Evolutionary conservation across 1,140 invertebrate species (phyloP), one percentile per base, ranked within the genome.

Genomic region (Pinna nobilis): DNA sequence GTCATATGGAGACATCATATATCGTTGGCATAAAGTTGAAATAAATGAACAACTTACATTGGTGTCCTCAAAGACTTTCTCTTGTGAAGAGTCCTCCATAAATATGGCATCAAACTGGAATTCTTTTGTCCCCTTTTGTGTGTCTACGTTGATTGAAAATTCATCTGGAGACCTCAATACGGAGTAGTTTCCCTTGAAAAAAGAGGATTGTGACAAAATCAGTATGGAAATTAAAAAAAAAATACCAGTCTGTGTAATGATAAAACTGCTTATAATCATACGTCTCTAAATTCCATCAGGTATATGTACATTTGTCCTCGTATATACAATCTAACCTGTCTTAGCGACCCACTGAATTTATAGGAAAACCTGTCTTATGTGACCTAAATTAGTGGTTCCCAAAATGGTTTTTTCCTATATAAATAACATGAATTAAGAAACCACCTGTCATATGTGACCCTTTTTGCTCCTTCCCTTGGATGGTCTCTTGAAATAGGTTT

Each of bases 31-130:
- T n/a, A n/a, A n/a, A n/a, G n/a, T 41, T 23, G n/a, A n/a, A n/a
- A 55, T 18, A 20, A 28, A 18, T 18, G 20, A 32, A 23, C 1
- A 20, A 79, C 81, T 82, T 78, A 86, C 86, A 79, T 86, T 82
- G n/a, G 86, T 87, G 60, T 88, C 87, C 37, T 88, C 85, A 83
- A 89, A 89, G 35, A 89, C 81, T 28, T 85, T 83, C 65, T 84
- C 81, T 66, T 89, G 88, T 49, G 85, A 70, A 25, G 70, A 77
- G 44, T 82, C 76, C 30, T 87, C 85, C 81, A 84, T 83, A 67
- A 89, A 89, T n/a, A 89, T 70, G 20, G 82, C 76, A 74, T 89
- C 88, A 78, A 83, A 89, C 64, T 86, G 82, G 76, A 89, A 89
- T 39, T 88, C 87, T 60, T 88, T 87, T 1, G 77, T 28, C 9